Base-by-base conservation (phyloP, 2,888 invertebrate genomes). In the Tachina fera region DNA sequence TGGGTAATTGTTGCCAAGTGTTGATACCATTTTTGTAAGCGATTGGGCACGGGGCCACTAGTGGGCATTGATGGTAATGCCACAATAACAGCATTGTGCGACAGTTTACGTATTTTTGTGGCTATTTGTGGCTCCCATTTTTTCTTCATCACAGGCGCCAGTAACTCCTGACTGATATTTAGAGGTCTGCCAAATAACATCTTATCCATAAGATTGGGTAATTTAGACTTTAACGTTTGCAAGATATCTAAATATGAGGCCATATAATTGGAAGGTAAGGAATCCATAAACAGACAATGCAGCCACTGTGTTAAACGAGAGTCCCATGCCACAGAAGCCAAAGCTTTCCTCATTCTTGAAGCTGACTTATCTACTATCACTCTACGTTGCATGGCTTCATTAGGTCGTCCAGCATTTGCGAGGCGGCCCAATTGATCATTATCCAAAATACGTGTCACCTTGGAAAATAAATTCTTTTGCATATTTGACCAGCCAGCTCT, bases 191-290 rank as follows among this genome's bases (percentile, higher is more conserved):
- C 94, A 68, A 94, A 94, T 56, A 96, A 94, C 94, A 97, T 95
- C 92, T 95, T 95, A 87, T 97, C 97, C 9, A 96, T 94, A 41
- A 97, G 93, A 19, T 94, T 93, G 0, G 97, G 97, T 81, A 96
- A 92, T 93, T 96, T 95, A 13, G 94, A 92, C 90, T 95, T 95
- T 19, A 96, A 90, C 0, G 95, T 96, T 93, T 97, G 97, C 87
- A 97, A 92, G 68, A 96, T 95, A 89, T 97, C 97, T 19, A 97
- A 93, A 92, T 97, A 97, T 9, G 95, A 95, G 1, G 95, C 94
- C 88, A 97, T 93, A 90, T 96, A 96, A 8, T 94, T 93, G 19
- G 94, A 93, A 70, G 94, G 95, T 63, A 97, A 92, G 89, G 95
- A 93, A 86, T 97, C 96, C 88, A 96, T 94, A 9, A 97, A 91